Conservation (phyloP, 2,888 invertebrate species). For the Mechanitis mazaeus region DNA sequence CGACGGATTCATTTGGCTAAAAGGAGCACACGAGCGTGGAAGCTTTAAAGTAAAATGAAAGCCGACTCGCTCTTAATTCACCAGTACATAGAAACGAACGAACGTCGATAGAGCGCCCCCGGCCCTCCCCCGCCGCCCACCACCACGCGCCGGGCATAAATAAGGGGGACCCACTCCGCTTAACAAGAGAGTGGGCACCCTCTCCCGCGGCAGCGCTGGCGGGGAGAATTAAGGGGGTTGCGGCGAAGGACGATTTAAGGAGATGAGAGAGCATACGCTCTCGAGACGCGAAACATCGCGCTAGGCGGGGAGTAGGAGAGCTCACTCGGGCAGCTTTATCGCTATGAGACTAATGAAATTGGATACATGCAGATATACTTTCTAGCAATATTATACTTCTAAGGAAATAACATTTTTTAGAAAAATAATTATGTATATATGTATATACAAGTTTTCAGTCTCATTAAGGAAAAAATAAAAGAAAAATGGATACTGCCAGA, state of each 20-base stretch:
- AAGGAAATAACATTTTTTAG: conserved; percentile 16
- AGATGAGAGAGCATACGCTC: conserved; percentile 76
- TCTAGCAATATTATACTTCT: not conserved
- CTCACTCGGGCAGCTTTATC: conserved; percentile 27
- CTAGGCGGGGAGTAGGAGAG: conserved; percentile 63
- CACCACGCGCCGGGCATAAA: conserved; percentile 60
- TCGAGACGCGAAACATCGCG: conserved; percentile 69
- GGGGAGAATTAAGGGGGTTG: conserved; percentile 72
- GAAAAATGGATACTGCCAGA: not conserved
- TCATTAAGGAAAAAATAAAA: no score
- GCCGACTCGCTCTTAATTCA: conserved; percentile 77
- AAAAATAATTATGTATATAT: conserved; percentile 14
- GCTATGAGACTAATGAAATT: conserved; percentile 14
- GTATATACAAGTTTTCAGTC: not conserved
- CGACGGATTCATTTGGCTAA: conserved; percentile 51
- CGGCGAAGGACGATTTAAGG: conserved; percentile 77
- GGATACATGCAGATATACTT: conserved; percentile 14
- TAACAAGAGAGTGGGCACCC: conserved; percentile 70
- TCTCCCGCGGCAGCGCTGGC: conserved; percentile 56
- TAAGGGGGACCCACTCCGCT: conserved; percentile 71
- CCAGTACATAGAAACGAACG: conserved; percentile 63
- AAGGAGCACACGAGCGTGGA: conserved; percentile 73
- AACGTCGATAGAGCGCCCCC: conserved; percentile 58
- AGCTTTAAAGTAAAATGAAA: conserved; percentile 76
- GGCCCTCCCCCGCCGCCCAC: conserved; percentile 42